These are phyloP conservation scores for Ypsolopha sequella DNA, from an alignment of 2,888 invertebrate species.

Conservation along the genomic window DNA sequence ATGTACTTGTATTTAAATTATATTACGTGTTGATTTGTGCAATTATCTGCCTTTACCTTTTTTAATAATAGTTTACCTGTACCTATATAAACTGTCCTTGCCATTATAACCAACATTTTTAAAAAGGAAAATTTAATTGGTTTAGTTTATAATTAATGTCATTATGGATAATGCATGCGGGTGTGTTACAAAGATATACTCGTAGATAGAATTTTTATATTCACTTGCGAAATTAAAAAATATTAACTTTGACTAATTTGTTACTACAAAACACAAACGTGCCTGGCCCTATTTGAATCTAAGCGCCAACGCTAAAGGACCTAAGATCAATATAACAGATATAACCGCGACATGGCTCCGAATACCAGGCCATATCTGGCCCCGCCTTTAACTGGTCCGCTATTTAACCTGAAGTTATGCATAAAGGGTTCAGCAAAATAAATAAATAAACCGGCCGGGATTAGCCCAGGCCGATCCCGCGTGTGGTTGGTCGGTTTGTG, in stretches of 20 bases:
- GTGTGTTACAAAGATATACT: too few relatives aligned
- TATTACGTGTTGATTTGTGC: too few relatives aligned
- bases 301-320: not conserved
- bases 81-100: too few relatives aligned
- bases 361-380: conserved; percentile 2
- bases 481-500: conserved; percentile 39
- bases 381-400: conserved; percentile 1
- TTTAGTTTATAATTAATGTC: too few relatives aligned
- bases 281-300: not conserved
- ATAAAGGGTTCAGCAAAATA: conserved; percentile 42
- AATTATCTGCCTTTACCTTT: not conserved
- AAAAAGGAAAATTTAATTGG: too few relatives aligned
- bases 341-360: conserved; percentile 2
- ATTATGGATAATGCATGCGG: too few relatives aligned
- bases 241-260: too few relatives aligned
- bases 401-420: conserved; percentile 26
- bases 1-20: too few relatives aligned
- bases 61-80: too few relatives aligned
- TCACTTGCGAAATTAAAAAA: not conserved
- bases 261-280: not conserved
- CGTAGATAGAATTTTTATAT: too few relatives aligned
- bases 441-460: conserved; percentile 44
- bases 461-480: conserved; percentile 29
- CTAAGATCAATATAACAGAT: conserved; percentile 4
- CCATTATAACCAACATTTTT: too few relatives aligned